phyloP scores from a whole-genome alignment of 1,140 invertebrate species.

The Drosophila melanica region DNA sequence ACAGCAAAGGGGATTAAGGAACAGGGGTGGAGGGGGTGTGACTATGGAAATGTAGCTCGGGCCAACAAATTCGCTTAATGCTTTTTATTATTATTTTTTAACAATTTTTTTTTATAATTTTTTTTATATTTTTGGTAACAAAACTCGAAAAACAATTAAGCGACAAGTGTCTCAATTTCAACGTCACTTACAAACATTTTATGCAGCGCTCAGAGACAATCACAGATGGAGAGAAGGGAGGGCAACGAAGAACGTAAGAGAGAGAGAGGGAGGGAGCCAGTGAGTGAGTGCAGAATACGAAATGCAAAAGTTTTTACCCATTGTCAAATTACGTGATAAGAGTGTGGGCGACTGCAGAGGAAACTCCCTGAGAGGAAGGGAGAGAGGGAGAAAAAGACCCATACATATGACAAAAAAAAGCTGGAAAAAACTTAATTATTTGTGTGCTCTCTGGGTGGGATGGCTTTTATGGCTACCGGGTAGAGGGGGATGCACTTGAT shows the following conservation, averaged over 20 bases:
- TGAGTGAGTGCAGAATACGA: conserved; percentile 46
- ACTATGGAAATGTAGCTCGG: conserved; percentile 32
- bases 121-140: conserved; percentile 47
- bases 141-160: conserved; percentile 81
- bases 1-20: conserved; percentile 29
- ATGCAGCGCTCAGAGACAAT: conserved; percentile 65
- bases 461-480: conserved; percentile 26
- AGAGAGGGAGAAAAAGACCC: background rate
- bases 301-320: conserved; percentile 80
- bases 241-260: background rate
- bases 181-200: conserved; percentile 82
- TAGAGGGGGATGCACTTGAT: conserved; percentile 37
- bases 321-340: conserved; percentile 65
- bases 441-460: conserved; percentile 40
- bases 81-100: conserved; percentile 36
- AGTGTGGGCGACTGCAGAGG: conserved; percentile 22
- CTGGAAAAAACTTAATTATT: conserved; percentile 80
- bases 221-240: background rate
- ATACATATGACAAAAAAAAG: conserved; percentile 44
- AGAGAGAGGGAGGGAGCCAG: background rate
- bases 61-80: conserved; percentile 52
- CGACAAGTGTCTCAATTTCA: conserved; percentile 82
- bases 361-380: conserved; percentile 9
- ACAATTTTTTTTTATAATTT: conserved; percentile 21
- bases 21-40: background rate